Base-by-base conservation (phyloP, 2,888 invertebrate genomes). In the Achlya flavicornis region DNA sequence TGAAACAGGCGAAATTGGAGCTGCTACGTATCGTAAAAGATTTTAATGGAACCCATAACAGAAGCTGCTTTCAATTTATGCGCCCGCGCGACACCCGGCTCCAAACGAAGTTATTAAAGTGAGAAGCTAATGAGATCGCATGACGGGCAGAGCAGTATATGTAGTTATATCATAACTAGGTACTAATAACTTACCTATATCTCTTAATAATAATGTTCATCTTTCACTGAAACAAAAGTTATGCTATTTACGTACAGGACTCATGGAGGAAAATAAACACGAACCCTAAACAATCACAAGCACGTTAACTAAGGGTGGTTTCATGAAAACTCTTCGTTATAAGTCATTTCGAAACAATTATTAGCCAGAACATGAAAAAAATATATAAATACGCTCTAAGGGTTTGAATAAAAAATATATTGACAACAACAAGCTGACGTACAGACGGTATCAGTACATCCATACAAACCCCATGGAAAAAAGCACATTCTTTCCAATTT, bases 51-150 rank as follows among this genome's bases (percentile, higher is more conserved):
- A 65, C 75, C 79, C 75, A 80, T 86, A 85, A 81, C 80, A 76
- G 77, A 74, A 77, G 78, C 78, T 74, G 82, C 79, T 85, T 85
- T 85, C 84, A 85, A 86, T 87, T 81, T 83, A 80, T 77, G 77
- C 73, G 69, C 72, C 53, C 70, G 70, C 68, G 63, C 73, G 68
- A 65, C 70, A 74, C 67, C 53, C 65, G 72, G 74, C 66, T 66
- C 65, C 61, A 68, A 77, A 78, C 75, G 76, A 75, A 79, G 71
- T 76, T 79, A 78, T 77, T 80, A 79, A 78, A 79, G 77, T 73
- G 81, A 75, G 74, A 71, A 81, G 77, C 78, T 78, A 84, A 85
- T 79, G 78, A 79, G 73, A 67, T 69, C 67, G 66, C 62, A 64
- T 63, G 68, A 61, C 62, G 57, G 14, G n/a, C 32, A n/a, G 26